Evolutionary conservation across 2,113 vertebrate species (phyloP), one percentile per base, ranked within the genome.

Genomic region (Siniperca knerii): DNA sequence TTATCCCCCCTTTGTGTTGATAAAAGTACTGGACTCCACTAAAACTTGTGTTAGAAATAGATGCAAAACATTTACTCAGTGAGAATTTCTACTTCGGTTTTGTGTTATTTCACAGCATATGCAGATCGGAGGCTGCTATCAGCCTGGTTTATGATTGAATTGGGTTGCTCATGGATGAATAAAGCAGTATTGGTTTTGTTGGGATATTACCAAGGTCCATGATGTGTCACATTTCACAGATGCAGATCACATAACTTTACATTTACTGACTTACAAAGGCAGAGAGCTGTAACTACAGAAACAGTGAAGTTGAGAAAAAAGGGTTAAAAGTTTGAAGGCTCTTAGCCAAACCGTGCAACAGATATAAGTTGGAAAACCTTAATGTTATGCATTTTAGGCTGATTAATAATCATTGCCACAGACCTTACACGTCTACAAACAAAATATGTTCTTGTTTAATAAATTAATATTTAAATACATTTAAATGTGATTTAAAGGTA

Each of bases 1-100:
- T 86, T 89, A 94, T 87, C 60, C 40, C 80, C 60, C 46, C 65
- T 86, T 83, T 86, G 84, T 81, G 84, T 66, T 87, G 70, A 77
- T 87, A 52, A 82, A 91, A 84, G 68, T 82, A 70, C 33, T 37
- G 65, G 81, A 81, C 71, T 81, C 29, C 21, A 54, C 35, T 44
- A 81, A 77, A 70, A 79, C 61, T 79, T 64, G 60, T 57, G 65
- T 82, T 82, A 71, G 29, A 29, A 75, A 71, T 52, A 68, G 21
- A 83, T 67, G 64, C 18, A 20, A 87, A 84, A 85, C 61, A 71
- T 80, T 87, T 48, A 75, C 67, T 70, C 33, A 20, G 73, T 60
- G 50, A 69, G 60, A 37, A 64, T 83, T 79, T 83, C 25, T 25
- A 62, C 64, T 46, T 73, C n/a, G 35, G 23, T 61, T n/a, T 35